Percentiles rank a stretch among this genome's conserved stretches.
These are phyloP conservation scores for Pardalotus punctatus DNA, from an alignment of 2,113 vertebrate genomes.

Conservation along the genomic window DNA sequence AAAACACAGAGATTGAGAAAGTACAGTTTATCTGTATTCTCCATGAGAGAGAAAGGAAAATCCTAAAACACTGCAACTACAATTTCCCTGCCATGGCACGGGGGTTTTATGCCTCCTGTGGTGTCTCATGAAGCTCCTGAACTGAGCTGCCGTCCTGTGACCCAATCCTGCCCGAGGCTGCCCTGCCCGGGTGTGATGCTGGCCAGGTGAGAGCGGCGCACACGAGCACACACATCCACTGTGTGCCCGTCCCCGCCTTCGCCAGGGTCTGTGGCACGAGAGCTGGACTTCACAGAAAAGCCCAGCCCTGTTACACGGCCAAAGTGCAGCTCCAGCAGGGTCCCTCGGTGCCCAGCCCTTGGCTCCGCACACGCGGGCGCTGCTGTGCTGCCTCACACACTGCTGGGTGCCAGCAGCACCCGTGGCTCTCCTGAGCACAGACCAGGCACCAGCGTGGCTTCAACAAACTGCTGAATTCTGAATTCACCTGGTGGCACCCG, in stretches of 20 bases:
- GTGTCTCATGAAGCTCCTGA: neutral
- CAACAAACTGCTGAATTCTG: neutral
- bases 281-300: neutral
- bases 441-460: neutral
- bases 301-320: fast-evolving
- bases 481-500: neutral
- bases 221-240: fast-evolving
- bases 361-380: fast-evolving
- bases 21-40: too few species aligned
- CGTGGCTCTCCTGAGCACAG: neutral
- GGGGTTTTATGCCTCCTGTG: neutral
- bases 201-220: neutral
- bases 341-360: neutral
- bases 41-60: too few species aligned
- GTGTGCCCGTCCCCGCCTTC: neutral
- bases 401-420: neutral
- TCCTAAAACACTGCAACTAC: too few species aligned
- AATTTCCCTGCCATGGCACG: fast-evolving
- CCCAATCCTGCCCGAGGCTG: neutral
- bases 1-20: too few species aligned
- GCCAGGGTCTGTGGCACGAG: fast-evolving
- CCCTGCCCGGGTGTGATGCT: neutral
- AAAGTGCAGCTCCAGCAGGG: fast-evolving
- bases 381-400: neutral
- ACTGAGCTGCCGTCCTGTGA: neutral